These are phyloP conservation scores for Drosophila lutescens DNA, from an alignment of 2,888 invertebrate species.

Conservation along the genomic window DNA sequence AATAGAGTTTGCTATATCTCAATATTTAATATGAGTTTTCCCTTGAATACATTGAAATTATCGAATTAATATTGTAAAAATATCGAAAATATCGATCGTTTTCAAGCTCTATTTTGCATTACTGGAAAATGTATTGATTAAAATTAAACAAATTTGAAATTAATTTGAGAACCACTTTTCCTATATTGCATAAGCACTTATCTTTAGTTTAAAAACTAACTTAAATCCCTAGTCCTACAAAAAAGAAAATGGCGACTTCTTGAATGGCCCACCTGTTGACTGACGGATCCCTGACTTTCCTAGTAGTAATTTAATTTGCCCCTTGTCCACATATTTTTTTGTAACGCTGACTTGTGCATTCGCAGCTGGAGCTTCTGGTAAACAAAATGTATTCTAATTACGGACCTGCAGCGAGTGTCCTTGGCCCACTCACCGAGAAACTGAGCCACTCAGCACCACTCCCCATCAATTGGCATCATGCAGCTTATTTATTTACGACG, in stretches of 20 bases:
- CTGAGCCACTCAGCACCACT: constrained; percentile 18
- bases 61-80: no score
- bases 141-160: no score
- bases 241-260: not conserved
- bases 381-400: constrained; percentile 46
- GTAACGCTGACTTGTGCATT: constrained; percentile 6
- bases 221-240: no score
- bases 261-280: constrained; percentile 7
- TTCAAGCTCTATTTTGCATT: no score
- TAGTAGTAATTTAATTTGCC: constrained; percentile 5
- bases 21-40: no score
- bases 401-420: constrained; percentile 17
- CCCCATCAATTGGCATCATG: constrained; percentile 45
- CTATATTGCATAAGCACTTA: not conserved
- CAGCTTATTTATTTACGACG: constrained; percentile 49
- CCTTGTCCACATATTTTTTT: constrained; percentile 10
- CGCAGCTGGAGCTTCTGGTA: constrained; percentile 34
- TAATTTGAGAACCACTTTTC: not conserved
- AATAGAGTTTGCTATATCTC: no score
- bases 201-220: no score
- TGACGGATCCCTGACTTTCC: not conserved
- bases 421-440: constrained; percentile 11
- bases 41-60: no score
- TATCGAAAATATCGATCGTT: no score
- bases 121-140: no score